Evolutionary conservation across 1,140 invertebrate species (phyloP).

Genomic region (Calephelis virginiensis): DNA sequence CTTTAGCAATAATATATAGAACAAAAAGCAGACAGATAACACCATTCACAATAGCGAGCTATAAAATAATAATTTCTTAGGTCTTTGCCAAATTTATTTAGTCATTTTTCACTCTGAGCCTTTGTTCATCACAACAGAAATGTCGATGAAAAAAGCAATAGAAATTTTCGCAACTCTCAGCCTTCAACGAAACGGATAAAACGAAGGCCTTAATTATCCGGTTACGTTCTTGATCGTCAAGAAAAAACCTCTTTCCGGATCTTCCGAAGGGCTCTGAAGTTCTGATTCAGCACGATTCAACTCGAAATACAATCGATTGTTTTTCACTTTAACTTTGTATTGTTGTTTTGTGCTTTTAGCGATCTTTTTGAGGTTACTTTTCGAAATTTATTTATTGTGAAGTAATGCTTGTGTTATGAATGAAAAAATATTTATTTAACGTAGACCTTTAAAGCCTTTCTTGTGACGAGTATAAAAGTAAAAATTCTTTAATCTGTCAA

Average conservation of each 20-base stretch:
- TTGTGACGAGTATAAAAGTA: no score
- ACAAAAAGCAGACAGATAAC: no score
- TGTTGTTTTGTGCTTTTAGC: neutral
- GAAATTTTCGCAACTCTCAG: conserved; percentile 27
- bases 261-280: conserved; percentile 22
- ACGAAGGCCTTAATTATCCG: conserved; percentile 51
- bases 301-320: conserved; percentile 15
- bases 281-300: conserved; percentile 3
- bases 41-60: no score
- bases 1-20: no score
- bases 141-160: conserved; percentile 22
- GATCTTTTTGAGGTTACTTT: no score
- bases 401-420: no score
- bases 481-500: no score
- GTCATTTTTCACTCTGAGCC: neutral
- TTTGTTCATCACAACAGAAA: conserved; percentile 12
- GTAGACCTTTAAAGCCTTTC: no score
- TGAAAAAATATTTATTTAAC: no score
- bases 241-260: conserved; percentile 33
- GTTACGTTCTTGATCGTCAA: conserved; percentile 47
- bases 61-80: neutral
- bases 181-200: conserved; percentile 36
- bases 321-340: conserved; percentile 18
- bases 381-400: no score
- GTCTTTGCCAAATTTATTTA: neutral